Evolutionary conservation across 2,888 invertebrate genomes (phyloP), one percentile per base, ranked within the genome.

Genomic region (Melinopterus prodromus): DNA sequence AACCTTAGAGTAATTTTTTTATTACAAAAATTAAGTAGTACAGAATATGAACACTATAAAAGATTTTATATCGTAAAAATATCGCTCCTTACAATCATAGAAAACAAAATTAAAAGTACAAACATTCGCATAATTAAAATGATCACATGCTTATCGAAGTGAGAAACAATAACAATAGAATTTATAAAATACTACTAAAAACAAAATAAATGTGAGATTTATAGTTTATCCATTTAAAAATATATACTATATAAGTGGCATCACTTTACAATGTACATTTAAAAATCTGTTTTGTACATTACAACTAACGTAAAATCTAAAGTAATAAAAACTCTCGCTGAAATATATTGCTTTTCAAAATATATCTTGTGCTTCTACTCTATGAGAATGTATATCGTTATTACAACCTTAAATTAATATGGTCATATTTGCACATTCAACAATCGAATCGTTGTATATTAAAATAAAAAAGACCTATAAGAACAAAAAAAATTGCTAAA

Each of bases 1-100:
- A 53, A 53, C 12, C 53, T 53, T 53, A 4, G 5, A 53, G 53
- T 53, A 53, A 9, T 53, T 53, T 53, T 53, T 71, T 14, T 71
- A 14, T 14, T 14, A 36, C 16, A 74, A 74, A 26, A 37, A 74
- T 35, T 74, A 71, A 71, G 15, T 74, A 74, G 35, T 74, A 74
- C 26, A 74, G 36, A 74, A 74, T 74, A 74, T 74, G 74, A 74
- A 74, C 74, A 74, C 74, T 74, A 12, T 74, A 74, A 74, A 74
- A 74, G 53, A 2, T 53, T 53, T 53, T 53, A 53, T 53, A 53
- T 53, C 53, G 53, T 53, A 53, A 53, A 53, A 53, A 53, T 53
- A 53, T 53, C 53, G 53, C 12, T 53, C 53, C 53, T 53, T 53
- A 53, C 53, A 53, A 53, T 53, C 53, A 53, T 53, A 53, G 53